Percentiles rank a stretch among this genome's conserved stretches.
These are phyloP conservation scores for Psylliodes chrysocephalus DNA, from an alignment of 2,888 invertebrate genomes.

Conservation along the genomic window DNA sequence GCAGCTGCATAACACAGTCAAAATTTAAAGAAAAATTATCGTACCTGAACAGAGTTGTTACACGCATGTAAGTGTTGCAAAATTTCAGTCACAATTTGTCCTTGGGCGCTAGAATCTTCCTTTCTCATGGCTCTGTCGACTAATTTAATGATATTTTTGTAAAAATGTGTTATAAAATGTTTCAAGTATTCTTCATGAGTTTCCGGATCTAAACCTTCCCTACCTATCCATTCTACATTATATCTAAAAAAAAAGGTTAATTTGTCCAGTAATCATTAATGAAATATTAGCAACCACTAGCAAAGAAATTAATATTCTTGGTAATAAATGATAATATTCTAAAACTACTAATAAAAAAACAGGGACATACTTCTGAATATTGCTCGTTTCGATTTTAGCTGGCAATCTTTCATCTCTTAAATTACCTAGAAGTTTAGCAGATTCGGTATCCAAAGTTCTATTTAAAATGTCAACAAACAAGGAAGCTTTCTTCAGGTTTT, in stretches of 20 bases:
- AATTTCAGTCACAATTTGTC: slow-evolving; percentile 93
- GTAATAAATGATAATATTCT: too few relatives aligned
- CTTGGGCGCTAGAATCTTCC: slow-evolving; percentile 93
- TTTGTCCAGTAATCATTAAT: too few relatives aligned
- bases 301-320: too few relatives aligned
- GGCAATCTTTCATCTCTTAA: slow-evolving; percentile 90
- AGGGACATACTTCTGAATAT: slow-evolving; percentile 86
- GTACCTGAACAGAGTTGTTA: slow-evolving; percentile 89
- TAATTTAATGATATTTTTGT: slow-evolving; percentile 89
- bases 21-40: too few relatives aligned
- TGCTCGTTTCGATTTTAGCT: slow-evolving; percentile 87
- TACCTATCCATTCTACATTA: slow-evolving; percentile 96
- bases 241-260: slow-evolving; percentile 71
- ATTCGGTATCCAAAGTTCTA: slow-evolving; percentile 91
- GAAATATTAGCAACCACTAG: too few relatives aligned
- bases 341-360: too few relatives aligned
- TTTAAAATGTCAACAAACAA: slow-evolving; percentile 95
- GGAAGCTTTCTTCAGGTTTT: slow-evolving; percentile 92
- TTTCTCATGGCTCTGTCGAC: slow-evolving; percentile 96
- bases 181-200: slow-evolving; percentile 94
- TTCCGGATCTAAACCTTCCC: slow-evolving; percentile 92
- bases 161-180: slow-evolving; percentile 94
- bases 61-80: slow-evolving; percentile 95
- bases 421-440: slow-evolving; percentile 87
- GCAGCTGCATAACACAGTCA: too few relatives aligned